These are phyloP conservation scores for Laupala kohalensis DNA, from an alignment of 1,140 invertebrate genomes.

Conservation along the genomic window DNA sequence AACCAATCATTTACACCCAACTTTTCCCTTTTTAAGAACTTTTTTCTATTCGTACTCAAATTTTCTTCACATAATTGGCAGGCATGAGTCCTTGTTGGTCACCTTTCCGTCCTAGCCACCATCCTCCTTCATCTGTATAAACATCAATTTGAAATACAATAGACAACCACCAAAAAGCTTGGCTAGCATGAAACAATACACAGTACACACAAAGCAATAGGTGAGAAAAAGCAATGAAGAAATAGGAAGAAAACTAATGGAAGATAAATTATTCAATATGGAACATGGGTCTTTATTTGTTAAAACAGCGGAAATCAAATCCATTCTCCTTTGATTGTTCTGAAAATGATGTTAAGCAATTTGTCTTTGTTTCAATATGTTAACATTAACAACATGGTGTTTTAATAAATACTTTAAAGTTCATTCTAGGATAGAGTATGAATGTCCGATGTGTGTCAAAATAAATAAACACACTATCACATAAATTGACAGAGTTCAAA, in stretches of 20 bases:
- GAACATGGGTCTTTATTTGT: neutral
- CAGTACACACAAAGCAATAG: neutral
- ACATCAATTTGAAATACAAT: neutral
- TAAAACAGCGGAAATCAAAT: neutral
- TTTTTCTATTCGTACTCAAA: no score
- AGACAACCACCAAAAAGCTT: neutral
- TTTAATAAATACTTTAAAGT: no score
- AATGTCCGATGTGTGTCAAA: no score
- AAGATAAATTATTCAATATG: neutral
- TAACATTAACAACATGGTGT: no score
- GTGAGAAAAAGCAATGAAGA: neutral
- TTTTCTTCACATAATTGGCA: slow-evolving; percentile 48
- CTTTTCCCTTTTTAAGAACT: no score
- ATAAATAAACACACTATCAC: no score
- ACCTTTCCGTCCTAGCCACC: slow-evolving; percentile 49
- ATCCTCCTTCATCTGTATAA: slow-evolving; percentile 48
- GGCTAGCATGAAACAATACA: neutral
- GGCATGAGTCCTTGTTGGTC: slow-evolving; percentile 51
- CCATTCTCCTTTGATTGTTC: no score
- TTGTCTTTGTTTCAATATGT: no score
- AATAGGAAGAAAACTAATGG: neutral
- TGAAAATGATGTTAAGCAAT: no score
- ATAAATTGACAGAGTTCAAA: no score
- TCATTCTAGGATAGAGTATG: no score
- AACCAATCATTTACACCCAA: no score